Percentiles rank a stretch among this genome's conserved stretches.
These are phyloP conservation scores for Nyctalus aviator DNA, from an alignment of 2,797 vertebrate genomes.

Conservation along the genomic window DNA sequence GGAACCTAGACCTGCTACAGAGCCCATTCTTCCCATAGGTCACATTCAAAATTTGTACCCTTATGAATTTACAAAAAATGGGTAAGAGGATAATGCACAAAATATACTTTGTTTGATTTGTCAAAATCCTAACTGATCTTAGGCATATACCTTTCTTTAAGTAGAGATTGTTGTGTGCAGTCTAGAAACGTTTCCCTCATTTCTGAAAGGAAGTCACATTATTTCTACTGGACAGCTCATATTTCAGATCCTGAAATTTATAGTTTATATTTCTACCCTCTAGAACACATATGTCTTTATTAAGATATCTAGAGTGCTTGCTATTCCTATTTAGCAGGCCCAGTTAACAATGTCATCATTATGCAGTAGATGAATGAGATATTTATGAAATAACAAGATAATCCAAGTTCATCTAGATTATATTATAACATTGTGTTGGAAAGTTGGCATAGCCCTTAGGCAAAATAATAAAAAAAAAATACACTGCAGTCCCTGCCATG, in stretches of 20 bases:
- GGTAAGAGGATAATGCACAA: background rate
- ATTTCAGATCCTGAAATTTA: constrained; percentile 24
- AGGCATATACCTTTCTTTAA: background rate
- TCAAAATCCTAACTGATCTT: background rate
- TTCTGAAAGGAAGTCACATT: constrained; percentile 1
- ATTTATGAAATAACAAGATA: constrained; percentile 11
- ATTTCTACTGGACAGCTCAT: background rate
- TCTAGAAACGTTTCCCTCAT: background rate
- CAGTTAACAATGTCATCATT: background rate
- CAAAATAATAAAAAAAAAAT: background rate
- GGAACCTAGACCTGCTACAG: background rate
- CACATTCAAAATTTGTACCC: background rate
- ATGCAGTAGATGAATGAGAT: background rate
- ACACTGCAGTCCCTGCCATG: background rate
- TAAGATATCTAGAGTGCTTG: background rate
- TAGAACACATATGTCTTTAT: background rate
- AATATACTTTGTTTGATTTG: background rate
- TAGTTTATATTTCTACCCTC: background rate
- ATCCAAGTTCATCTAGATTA: background rate
- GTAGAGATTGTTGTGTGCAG: background rate
- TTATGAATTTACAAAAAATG: background rate
- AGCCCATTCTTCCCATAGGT: background rate
- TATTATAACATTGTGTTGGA: background rate
- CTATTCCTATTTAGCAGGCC: constrained; percentile 7
- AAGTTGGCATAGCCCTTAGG: background rate